These are phyloP conservation scores for Saccopteryx bilineata DNA, from an alignment of 2,113 vertebrate genomes.

Conservation along the genomic window DNA sequence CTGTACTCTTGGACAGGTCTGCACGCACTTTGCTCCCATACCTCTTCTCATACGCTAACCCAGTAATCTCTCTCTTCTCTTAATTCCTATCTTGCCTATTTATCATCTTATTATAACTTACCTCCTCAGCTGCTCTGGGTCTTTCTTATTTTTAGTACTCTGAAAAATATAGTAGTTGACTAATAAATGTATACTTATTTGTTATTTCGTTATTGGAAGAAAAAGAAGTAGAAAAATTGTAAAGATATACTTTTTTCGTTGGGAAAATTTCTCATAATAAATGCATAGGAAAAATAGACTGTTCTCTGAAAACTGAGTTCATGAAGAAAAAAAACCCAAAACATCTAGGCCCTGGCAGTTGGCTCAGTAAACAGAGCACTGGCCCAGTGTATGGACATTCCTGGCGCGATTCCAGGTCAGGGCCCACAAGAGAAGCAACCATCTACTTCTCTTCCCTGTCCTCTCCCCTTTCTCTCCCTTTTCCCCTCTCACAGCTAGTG, in stretches of 20 bases:
- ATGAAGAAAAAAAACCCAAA: slow-evolving; percentile 45
- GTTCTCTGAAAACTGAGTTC: slow-evolving; percentile 68
- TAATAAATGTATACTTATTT: not conserved
- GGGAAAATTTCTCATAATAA: slow-evolving; percentile 40
- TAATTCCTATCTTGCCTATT: not conserved
- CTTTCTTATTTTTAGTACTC: not conserved
- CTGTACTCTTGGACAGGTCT: too few species aligned
- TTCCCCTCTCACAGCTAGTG: too few species aligned
- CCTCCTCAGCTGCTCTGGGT: not conserved
- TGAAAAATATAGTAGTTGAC: not conserved
- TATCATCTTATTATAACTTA: not conserved
- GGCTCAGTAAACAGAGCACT: too few species aligned
- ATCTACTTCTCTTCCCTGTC: too few species aligned
- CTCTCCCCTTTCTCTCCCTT: too few species aligned
- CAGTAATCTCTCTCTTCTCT: not conserved
- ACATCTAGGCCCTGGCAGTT: too few species aligned
- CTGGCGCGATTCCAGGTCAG: too few species aligned
- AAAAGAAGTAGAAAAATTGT: not conserved
- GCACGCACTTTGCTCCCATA: too few species aligned
- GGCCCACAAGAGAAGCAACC: too few species aligned
- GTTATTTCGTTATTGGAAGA: not conserved
- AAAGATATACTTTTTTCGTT: slow-evolving; percentile 17
- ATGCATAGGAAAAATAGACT: not conserved
- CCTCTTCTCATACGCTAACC: not conserved
- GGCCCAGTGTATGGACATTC: too few species aligned